Evolutionary conservation across 2,797 vertebrate genomes (phyloP), one percentile per base, ranked within the genome.

Genomic region (Thunnus albacares): DNA sequence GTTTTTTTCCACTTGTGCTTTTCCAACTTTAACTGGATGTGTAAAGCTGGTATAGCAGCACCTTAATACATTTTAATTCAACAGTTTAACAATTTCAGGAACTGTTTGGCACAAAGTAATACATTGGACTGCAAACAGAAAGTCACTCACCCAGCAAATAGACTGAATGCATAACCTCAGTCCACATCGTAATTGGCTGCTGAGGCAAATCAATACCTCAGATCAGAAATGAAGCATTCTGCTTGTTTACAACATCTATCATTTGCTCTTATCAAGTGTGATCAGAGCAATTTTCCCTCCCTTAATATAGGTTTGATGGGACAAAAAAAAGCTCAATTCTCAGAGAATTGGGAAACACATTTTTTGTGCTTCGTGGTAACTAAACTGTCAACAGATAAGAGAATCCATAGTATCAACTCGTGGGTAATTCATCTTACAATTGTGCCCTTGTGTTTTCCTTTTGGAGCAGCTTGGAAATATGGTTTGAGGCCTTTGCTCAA

Each of bases 401-500:
- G 90, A 93, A 93, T 93, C 92, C 89, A 90, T 84, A 89, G 92
- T 90, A 94, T 95, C 95, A 89, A 89, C 91, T 92, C 71, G 49
- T 79, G 86, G 83, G 92, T 94, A 90, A 95, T 95, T 93, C 90
- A 93, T 95, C 92, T 92, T 90, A 89, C 93, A 92, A 95, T 95
- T 92, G 81, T 83, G 94, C 95, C 82, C 90, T 89, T 95, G 94
- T 95, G 94, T 95, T 94, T 94, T 95, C 91, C 88, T 95, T 94
- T 94, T 87, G 91, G 94, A 97, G 94, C 94, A 94, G 95, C 95
- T 96, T 95, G 95, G 95, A 96, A 96, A 96, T 96, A 95, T 96
- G 95, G 95, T 97, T 96, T 94, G 94, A 96, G 95, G 95, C 96
- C 95, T 95, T 95, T 93, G 94, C 94, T 95, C 93, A 96, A 95